These are phyloP conservation scores for Coluber constrictor DNA, from an alignment of 2,797 vertebrate species.

Conservation along the genomic window DNA sequence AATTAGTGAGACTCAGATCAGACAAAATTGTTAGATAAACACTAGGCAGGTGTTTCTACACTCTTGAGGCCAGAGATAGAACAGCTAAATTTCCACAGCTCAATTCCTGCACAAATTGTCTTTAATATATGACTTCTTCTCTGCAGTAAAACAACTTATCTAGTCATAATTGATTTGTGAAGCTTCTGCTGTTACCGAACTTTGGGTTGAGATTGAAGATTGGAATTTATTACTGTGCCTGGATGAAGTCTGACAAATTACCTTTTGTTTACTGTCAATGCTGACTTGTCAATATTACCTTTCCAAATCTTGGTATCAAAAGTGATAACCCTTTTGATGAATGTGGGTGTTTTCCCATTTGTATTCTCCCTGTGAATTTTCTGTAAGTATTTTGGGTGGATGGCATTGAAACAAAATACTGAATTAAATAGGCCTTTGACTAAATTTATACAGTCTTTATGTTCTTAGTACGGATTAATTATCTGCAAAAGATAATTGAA, in stretches of 20 bases:
- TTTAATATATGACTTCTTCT: neutral
- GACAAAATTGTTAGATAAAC: neutral
- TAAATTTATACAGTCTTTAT: neutral
- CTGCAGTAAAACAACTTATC: neutral
- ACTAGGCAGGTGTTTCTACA: neutral
- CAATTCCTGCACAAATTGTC: neutral
- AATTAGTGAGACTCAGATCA: neutral
- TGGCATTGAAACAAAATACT: neutral
- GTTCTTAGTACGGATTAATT: neutral
- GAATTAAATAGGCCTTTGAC: neutral
- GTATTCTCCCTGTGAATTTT: neutral
- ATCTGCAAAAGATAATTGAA: neutral
- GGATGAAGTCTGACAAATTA: neutral
- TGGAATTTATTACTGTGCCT: neutral
- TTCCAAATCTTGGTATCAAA: neutral
- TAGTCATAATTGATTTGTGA: neutral
- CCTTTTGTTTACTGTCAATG: neutral
- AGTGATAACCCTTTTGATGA: neutral
- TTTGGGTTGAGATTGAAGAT: neutral
- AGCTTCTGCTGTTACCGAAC: neutral
- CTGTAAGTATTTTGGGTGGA: neutral
- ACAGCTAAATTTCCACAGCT: neutral
- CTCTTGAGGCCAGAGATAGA: neutral
- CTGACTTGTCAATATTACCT: neutral
- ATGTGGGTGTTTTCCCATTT: neutral